Evolutionary conservation across 2,888 invertebrate genomes (phyloP).

Genomic region (Limenitis camilla): DNA sequence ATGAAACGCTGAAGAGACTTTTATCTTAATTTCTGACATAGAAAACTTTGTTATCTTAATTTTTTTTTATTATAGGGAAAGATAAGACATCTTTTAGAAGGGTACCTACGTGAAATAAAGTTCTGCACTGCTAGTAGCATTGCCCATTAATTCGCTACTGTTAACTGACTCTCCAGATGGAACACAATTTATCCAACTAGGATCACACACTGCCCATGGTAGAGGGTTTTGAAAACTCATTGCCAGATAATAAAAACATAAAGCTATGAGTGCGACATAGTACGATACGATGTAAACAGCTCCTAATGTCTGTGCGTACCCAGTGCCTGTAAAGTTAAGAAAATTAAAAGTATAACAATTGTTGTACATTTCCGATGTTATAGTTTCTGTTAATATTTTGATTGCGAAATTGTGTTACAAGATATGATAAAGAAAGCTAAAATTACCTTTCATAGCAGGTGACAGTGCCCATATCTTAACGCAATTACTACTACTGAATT

Average conservation of each 20-base stretch:
- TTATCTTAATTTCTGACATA: too few relatives aligned
- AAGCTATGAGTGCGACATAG: slow-evolving; percentile 83
- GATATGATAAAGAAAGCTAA: too few relatives aligned
- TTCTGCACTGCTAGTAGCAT: slow-evolving; percentile 71
- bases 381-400: too few relatives aligned
- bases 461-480: slow-evolving; percentile 80
- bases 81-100: too few relatives aligned
- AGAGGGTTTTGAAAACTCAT: slow-evolving; percentile 80
- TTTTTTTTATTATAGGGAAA: too few relatives aligned
- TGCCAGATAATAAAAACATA: slow-evolving; percentile 82
- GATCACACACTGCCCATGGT: slow-evolving; percentile 82
- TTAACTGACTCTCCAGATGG: slow-evolving; percentile 48
- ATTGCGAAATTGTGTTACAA: too few relatives aligned
- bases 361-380: too few relatives aligned
- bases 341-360: neutral
- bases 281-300: slow-evolving; percentile 81
- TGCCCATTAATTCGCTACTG: slow-evolving; percentile 22
- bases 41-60: too few relatives aligned
- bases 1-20: too few relatives aligned
- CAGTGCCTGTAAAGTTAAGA: slow-evolving; percentile 73
- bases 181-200: slow-evolving; percentile 71
- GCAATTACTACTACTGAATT: slow-evolving; percentile 86
- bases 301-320: slow-evolving; percentile 79
- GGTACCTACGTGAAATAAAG: slow-evolving; percentile 59
- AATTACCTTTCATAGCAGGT: slow-evolving; percentile 85